Evolutionary conservation across 1,140 invertebrate genomes (phyloP).

Genomic region (Streblospio benedicti): DNA sequence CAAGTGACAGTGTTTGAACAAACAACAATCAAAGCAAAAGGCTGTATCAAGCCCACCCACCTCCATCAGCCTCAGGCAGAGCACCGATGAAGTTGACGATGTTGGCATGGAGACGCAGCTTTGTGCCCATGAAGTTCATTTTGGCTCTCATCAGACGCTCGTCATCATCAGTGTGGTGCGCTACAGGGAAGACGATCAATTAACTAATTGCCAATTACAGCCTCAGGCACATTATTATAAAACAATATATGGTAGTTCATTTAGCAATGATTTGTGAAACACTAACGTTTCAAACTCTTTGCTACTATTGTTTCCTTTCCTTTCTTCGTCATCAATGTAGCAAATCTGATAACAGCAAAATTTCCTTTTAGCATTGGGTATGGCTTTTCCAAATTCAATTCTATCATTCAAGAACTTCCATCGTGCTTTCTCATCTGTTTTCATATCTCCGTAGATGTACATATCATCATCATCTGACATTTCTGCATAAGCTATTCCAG

Average conservation of each 20-base stretch:
- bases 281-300: constrained; percentile 3
- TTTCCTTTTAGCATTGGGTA: too few species aligned
- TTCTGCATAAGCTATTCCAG: too few species aligned
- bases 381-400: not conserved
- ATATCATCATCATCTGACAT: not conserved
- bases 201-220: too few species aligned
- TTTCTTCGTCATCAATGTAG: not conserved
- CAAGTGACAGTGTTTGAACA: too few species aligned
- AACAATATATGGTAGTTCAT: too few species aligned
- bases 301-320: not conserved
- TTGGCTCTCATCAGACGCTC: constrained; percentile 30
- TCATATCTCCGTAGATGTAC: not conserved
- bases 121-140: constrained; percentile 28
- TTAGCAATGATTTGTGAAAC: too few species aligned
- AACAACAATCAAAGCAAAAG: too few species aligned
- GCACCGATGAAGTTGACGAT: constrained; percentile 30
- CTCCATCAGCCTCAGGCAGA: constrained; percentile 24
- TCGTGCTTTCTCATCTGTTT: not conserved
- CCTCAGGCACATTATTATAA: too few species aligned
- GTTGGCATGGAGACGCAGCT: constrained; percentile 26
- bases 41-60: too few species aligned
- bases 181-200: too few species aligned
- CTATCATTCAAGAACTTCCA: not conserved
- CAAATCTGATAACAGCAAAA: not conserved
- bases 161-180: constrained; percentile 23